Conservation (phyloP, 2,888 invertebrate genomes). For the Andricus curvator region DNA sequence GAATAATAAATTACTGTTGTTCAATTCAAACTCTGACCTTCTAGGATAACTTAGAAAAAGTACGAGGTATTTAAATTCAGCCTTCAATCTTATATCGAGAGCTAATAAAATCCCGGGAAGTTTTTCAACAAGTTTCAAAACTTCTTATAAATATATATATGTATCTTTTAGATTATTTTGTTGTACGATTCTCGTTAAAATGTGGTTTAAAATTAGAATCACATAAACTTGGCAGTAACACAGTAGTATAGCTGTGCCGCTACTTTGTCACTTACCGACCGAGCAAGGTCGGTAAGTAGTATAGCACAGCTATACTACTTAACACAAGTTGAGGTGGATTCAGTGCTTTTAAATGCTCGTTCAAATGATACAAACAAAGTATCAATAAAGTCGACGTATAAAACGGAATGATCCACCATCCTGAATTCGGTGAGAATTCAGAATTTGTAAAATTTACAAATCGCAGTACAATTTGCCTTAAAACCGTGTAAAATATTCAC, state of each 20-base stretch:
- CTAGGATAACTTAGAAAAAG: slow-evolving; percentile 31
- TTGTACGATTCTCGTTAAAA: background rate
- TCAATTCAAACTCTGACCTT: slow-evolving; percentile 3
- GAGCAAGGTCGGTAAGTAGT: no score
- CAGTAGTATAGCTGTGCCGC: no score
- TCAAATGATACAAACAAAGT: slow-evolving; percentile 18
- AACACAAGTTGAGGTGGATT: slow-evolving; percentile 16
- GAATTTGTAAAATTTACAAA: slow-evolving; percentile 16
- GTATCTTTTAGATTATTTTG: background rate
- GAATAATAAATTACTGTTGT: background rate
- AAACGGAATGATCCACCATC: slow-evolving; percentile 24
- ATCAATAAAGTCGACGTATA: background rate
- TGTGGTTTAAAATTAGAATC: slow-evolving; percentile 22
- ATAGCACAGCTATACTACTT: no score
- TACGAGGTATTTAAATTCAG: slow-evolving; percentile 35
- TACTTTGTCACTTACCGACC: no score
- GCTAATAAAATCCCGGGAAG: slow-evolving; percentile 8
- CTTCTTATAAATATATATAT: background rate
- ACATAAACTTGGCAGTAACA: background rate
- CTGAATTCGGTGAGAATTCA: background rate
- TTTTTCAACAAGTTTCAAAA: background rate
- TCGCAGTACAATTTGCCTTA: slow-evolving; percentile 10
- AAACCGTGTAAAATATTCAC: background rate
- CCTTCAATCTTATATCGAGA: slow-evolving; percentile 26
- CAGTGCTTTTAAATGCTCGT: background rate